These are phyloP conservation scores for Lophochroa leadbeateri DNA, from an alignment of 2,113 vertebrate genomes.

Conservation along the genomic window DNA sequence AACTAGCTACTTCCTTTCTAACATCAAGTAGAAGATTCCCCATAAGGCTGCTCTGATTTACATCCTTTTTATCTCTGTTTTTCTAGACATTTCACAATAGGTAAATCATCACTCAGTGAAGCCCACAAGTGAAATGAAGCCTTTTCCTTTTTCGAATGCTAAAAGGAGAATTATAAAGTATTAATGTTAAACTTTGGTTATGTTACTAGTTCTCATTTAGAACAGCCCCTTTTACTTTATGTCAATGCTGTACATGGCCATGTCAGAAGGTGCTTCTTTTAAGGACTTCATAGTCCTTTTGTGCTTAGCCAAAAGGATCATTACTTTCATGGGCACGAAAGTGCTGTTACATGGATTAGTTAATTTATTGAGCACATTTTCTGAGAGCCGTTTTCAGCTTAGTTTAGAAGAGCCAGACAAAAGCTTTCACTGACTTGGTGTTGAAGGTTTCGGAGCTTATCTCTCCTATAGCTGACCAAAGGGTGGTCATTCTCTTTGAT, in stretches of 20 bases:
- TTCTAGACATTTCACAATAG: not conserved
- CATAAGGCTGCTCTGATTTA: not conserved
- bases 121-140: not conserved
- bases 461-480: not conserved
- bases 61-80: not conserved
- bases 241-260: not conserved
- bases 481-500: not conserved
- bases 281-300: not conserved
- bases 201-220: not conserved
- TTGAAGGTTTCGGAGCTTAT: not conserved
- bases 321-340: not conserved
- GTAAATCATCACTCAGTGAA: not conserved
- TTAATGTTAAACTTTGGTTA: not conserved
- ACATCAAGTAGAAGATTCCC: not conserved
- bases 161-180: not conserved
- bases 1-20: not conserved
- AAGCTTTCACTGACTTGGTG: not conserved
- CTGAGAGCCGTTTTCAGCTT: not conserved
- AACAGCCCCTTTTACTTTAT: not conserved
- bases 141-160: not conserved
- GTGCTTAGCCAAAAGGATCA: not conserved
- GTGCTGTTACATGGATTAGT: not conserved
- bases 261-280: not conserved
- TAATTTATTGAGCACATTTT: not conserved
- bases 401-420: not conserved